phyloP scores from a whole-genome alignment of 2,888 invertebrate species.

The Zaprionus lineosus region DNA sequence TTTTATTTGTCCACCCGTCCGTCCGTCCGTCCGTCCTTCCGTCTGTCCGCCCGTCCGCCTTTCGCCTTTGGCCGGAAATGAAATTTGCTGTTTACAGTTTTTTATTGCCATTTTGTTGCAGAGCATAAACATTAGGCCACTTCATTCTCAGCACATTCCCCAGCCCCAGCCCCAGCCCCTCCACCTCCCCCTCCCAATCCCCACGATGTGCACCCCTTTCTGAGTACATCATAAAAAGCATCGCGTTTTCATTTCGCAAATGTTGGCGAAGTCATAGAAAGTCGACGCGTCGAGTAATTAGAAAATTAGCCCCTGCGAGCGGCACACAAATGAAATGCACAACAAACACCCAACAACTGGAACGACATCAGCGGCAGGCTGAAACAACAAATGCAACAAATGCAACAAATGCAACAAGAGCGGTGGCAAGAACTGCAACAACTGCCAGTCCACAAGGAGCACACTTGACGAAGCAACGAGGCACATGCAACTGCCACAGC shows the following conservation, averaged over 20 bases:
- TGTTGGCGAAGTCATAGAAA: constrained; percentile 63
- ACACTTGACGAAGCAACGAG: constrained; percentile 55
- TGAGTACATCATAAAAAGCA: constrained; percentile 49
- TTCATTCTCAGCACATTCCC: constrained; percentile 32
- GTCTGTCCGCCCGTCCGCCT: constrained; percentile 7
- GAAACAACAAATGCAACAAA: constrained; percentile 16
- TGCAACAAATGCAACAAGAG: constrained; percentile 24
- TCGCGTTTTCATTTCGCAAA: constrained; percentile 50
- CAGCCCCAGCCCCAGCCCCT: no score
- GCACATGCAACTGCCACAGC: constrained; percentile 58
- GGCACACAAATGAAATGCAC: constrained; percentile 62
- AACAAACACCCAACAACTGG: constrained; percentile 31
- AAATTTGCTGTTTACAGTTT: constrained; percentile 55
- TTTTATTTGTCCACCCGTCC: constrained; percentile 19
- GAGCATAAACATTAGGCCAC: constrained; percentile 32
- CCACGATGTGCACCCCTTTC: no score
- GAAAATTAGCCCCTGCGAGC: constrained; percentile 69
- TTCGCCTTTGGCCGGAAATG: constrained; percentile 53
- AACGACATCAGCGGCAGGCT: constrained; percentile 13
- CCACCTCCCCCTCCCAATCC: no score
- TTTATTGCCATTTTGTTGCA: constrained; percentile 37
- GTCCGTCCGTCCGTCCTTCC: not conserved
- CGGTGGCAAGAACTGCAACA: not conserved
- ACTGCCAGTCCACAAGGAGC: constrained; percentile 50
- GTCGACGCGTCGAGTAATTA: constrained; percentile 72